Evolutionary conservation across 2,797 vertebrate genomes (phyloP).

Genomic region (Myotis vivesi): DNA sequence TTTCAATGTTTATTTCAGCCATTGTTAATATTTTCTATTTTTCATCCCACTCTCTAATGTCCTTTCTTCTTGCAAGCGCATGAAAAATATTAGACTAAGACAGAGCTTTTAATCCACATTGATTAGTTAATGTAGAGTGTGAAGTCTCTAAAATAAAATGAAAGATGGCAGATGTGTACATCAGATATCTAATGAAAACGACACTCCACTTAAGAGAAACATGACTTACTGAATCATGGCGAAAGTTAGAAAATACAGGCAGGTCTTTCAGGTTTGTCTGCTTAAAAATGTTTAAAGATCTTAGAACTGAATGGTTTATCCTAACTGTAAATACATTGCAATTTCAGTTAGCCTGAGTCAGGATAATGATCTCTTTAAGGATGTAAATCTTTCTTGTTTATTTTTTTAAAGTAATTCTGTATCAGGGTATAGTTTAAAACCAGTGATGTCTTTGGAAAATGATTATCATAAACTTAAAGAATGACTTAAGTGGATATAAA

Average conservation of each 20-base stretch:
- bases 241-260: background rate
- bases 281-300: background rate
- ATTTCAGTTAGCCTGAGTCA: background rate
- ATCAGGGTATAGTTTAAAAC: background rate
- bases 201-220: background rate
- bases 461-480: background rate
- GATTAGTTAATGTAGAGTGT: background rate
- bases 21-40: background rate
- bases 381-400: background rate
- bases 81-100: background rate
- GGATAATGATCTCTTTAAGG: background rate
- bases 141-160: conserved; percentile 17
- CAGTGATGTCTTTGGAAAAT: background rate
- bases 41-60: background rate
- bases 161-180: background rate
- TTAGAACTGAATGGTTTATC: background rate
- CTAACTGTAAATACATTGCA: background rate
- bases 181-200: background rate
- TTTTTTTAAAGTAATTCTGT: background rate
- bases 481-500: background rate
- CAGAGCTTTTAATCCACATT: background rate
- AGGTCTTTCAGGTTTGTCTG: background rate
- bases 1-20: background rate
- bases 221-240: background rate
- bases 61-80: background rate